These are phyloP conservation scores for Chaetodon trifasciatus DNA, from an alignment of 2,797 vertebrate species.

Conservation along the genomic window DNA sequence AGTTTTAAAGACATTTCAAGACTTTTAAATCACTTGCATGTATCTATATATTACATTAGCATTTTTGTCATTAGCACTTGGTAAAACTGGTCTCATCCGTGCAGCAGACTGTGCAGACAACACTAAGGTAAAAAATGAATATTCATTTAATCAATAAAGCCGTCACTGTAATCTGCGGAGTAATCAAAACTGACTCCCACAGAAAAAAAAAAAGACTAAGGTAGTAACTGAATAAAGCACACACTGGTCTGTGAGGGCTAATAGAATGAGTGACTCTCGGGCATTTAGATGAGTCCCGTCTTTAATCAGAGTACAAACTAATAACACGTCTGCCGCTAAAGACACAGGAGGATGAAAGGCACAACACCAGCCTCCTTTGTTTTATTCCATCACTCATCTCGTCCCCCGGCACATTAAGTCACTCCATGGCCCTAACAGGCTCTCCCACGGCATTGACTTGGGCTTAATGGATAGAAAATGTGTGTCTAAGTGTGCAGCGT, in stretches of 20 bases:
- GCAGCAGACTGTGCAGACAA: neutral
- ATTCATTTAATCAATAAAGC: conserved; percentile 49
- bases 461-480: conserved; percentile 66
- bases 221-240: conserved; percentile 34
- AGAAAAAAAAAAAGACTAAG: neutral
- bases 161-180: conserved; percentile 24
- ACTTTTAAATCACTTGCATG: neutral
- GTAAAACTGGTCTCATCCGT: neutral
- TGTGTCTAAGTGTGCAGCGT: conserved; percentile 30
- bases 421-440: conserved; percentile 62
- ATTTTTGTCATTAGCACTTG: neutral
- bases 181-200: conserved; percentile 40
- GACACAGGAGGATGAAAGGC: conserved; percentile 67
- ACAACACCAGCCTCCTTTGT: conserved; percentile 45
- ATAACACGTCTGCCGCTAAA: conserved; percentile 63
- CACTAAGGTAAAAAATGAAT: conserved; percentile 30
- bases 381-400: conserved; percentile 68
- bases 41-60: neutral
- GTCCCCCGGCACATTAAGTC: conserved; percentile 71
- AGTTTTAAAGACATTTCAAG: too few species aligned
- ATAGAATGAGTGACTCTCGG: conserved; percentile 62
- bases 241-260: conserved; percentile 28
- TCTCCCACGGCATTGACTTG: conserved; percentile 52
- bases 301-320: conserved; percentile 72
- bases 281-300: conserved; percentile 49